phyloP scores from a whole-genome alignment of 2,113 vertebrate species.

The Xyrauchen texanus region DNA sequence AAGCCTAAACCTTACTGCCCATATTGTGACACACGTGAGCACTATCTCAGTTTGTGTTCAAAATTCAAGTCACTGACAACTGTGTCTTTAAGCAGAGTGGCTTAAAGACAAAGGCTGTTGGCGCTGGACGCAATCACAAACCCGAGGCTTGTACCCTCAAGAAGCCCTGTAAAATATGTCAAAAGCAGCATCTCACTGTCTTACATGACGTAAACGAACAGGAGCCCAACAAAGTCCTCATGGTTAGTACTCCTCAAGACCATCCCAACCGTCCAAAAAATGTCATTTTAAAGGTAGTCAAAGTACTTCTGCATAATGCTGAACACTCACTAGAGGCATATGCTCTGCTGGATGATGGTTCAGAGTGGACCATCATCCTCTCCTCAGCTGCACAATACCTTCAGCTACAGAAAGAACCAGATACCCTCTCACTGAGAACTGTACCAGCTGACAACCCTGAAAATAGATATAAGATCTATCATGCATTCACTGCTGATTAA shows the following conservation, averaged over 20 bases:
- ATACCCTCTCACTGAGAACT: slow-evolving; percentile 15
- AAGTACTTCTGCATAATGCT: slow-evolving; percentile 20
- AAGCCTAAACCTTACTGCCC: slow-evolving; percentile 20
- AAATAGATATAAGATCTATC: not conserved
- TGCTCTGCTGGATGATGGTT: not conserved
- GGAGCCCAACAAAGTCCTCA: not conserved
- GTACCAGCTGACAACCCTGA: not conserved
- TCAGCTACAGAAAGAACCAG: not conserved
- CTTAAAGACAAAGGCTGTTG: slow-evolving; percentile 23
- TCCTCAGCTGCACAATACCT: not conserved
- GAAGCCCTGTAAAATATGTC: slow-evolving; percentile 6
- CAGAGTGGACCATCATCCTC: slow-evolving; percentile 7
- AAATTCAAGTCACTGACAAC: slow-evolving; percentile 33
- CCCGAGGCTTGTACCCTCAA: slow-evolving; percentile 11
- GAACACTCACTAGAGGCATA: slow-evolving; percentile 10
- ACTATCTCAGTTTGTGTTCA: not conserved
- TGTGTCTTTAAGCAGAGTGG: slow-evolving; percentile 28
- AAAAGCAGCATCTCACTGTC: slow-evolving; percentile 28
- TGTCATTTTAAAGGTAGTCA: slow-evolving; percentile 35
- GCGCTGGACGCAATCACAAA: not conserved
- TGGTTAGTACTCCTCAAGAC: not conserved
- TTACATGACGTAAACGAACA: slow-evolving; percentile 10
- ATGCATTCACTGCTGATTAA: slow-evolving; percentile 21
- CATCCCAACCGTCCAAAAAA: not conserved
- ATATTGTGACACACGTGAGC: slow-evolving; percentile 24